Evolutionary conservation across 2,797 vertebrate genomes (phyloP).

Genomic region (Botia kubotai): DNA sequence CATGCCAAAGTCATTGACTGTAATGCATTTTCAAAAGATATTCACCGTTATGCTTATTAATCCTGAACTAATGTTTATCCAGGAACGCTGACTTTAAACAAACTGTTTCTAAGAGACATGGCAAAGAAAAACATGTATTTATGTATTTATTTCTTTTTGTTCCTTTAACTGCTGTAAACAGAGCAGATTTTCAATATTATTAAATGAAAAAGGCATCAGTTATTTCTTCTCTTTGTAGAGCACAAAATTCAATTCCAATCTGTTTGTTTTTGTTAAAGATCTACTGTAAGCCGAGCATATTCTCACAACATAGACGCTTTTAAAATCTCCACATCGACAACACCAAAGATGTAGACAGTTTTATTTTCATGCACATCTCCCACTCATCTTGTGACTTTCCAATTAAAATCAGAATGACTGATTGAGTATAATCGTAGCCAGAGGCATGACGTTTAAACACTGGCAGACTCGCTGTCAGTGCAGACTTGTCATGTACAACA

Average conservation of each 20-base stretch:
- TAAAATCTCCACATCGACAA: slow-evolving; percentile 41
- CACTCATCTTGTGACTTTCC: slow-evolving; percentile 59
- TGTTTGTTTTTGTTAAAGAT: not conserved
- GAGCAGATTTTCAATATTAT: not conserved
- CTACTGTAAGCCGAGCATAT: not conserved
- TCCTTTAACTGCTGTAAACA: not conserved
- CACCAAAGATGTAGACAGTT: slow-evolving; percentile 51
- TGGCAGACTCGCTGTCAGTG: slow-evolving; percentile 62
- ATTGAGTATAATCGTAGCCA: slow-evolving; percentile 61
- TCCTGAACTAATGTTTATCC: slow-evolving; percentile 62
- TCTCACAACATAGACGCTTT: slow-evolving; percentile 3
- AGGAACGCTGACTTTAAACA: slow-evolving; percentile 48
- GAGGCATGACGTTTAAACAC: slow-evolving; percentile 61
- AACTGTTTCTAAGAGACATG: not conserved
- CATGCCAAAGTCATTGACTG: not conserved
- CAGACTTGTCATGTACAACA: slow-evolving; percentile 68
- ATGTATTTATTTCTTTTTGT: not conserved
- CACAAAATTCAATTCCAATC: slow-evolving; percentile 19
- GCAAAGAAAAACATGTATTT: not conserved
- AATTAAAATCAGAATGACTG: slow-evolving; percentile 61
- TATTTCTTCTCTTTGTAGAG: not conserved
- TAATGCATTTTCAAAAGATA: not conserved
- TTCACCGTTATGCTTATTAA: slow-evolving; percentile 52
- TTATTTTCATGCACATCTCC: slow-evolving; percentile 49
- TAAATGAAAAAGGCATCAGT: not conserved